Evolutionary conservation across 2,797 vertebrate genomes (phyloP).

Genomic region (Rallus crepitans): DNA sequence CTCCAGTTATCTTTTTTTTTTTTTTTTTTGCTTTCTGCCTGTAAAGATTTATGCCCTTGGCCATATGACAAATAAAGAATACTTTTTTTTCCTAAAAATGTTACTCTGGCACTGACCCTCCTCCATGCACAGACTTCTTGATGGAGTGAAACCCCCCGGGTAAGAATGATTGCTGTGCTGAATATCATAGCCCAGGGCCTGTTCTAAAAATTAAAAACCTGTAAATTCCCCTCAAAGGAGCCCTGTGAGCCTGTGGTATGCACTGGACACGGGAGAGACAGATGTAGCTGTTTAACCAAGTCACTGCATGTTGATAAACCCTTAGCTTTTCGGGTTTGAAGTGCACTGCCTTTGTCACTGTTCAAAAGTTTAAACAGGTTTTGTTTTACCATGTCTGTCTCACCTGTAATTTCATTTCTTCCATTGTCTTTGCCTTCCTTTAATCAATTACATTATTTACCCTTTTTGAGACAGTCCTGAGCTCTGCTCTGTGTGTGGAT

Average conservation of each 20-base stretch:
- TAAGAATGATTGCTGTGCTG: neutral
- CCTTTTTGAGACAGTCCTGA: neutral
- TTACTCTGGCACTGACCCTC: neutral
- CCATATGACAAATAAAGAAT: neutral
- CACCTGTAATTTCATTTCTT: neutral
- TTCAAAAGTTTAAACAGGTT: neutral
- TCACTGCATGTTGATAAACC: fast-evolving
- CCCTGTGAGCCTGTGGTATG: neutral
- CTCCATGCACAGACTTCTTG: neutral
- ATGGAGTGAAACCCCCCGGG: neutral
- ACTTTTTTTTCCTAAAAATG: neutral
- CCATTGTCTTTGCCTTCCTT: neutral
- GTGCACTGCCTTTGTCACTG: neutral
- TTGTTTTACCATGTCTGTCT: neutral
- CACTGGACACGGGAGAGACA: neutral
- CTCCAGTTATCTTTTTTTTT: neutral
- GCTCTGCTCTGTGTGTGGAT: neutral
- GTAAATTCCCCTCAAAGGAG: neutral
- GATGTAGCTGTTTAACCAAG: neutral
- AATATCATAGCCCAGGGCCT: neutral
- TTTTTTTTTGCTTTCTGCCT: neutral
- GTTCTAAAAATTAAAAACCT: neutral
- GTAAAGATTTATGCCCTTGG: neutral
- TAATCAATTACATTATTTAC: neutral
- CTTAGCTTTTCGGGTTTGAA: neutral